Conservation (phyloP, 1,140 invertebrate genomes). For the Macrosteles quadrilineatus region DNA sequence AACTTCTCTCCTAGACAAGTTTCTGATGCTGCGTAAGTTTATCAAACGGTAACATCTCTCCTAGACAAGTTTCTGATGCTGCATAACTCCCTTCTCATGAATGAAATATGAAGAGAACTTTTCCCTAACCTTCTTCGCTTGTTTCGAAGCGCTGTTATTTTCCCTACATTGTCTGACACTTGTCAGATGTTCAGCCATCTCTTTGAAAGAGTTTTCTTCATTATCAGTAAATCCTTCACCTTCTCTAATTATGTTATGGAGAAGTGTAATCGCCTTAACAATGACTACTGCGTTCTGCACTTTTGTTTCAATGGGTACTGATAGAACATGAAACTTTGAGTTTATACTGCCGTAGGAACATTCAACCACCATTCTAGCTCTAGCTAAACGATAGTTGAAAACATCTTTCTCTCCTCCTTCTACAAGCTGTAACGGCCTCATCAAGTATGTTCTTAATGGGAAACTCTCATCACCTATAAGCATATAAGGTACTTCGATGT, state of each 20-base stretch:
- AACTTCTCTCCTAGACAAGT: too few relatives aligned
- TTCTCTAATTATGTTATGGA: neutral
- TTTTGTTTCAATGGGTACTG: neutral
- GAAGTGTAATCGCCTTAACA: neutral
- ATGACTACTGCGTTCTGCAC: neutral
- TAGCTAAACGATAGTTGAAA: conserved; percentile 46
- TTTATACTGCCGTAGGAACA: conserved; percentile 23
- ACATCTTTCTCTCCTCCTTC: conserved; percentile 40
- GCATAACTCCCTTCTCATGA: too few relatives aligned
- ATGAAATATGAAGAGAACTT: neutral
- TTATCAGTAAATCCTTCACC: neutral
- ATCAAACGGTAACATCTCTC: too few relatives aligned
- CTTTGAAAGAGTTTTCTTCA: neutral
- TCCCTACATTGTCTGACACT: neutral
- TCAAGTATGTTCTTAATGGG: conserved; percentile 44
- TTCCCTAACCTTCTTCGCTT: neutral
- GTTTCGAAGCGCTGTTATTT: neutral
- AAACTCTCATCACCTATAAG: conserved; percentile 50
- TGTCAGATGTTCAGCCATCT: too few relatives aligned
- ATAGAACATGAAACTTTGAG: conserved; percentile 35
- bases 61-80: too few relatives aligned
- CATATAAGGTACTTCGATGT: conserved; percentile 38
- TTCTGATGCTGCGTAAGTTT: too few relatives aligned
- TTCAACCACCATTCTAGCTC: too few relatives aligned
- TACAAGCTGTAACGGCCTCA: conserved; percentile 44